Evolutionary conservation across 2,888 invertebrate species (phyloP), one percentile per base, ranked within the genome.

Genomic region (Erynnis tages): DNA sequence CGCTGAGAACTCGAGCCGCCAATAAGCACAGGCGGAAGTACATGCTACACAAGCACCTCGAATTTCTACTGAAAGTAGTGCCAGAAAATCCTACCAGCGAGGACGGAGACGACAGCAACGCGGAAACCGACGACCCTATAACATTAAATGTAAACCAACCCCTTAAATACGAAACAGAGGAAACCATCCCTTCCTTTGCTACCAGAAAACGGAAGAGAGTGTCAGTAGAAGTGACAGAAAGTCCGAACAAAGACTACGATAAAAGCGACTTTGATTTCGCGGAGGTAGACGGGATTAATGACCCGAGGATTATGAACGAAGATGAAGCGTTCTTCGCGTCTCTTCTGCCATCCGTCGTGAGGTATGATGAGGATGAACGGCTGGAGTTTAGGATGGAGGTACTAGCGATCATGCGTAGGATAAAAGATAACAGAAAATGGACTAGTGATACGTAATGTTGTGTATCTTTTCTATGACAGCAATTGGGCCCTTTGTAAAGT

Each of bases 281-380:
- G 0, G 79, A 74, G 54, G 62, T 79, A 0, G 76, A 76, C 2
- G 76, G 75, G 3, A 55, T 57, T 0, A 70, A 66, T 47, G 85
- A 87, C 47, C 76, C 79, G 0, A 70, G 88, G 21, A 62, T 89
- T 0, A 88, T 89, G 88, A 88, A 89, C 49, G 89, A 89, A 54
- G 88, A 89, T 53, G 89, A 89, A 53, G 88, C 88, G 0, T 89
- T 89, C 56, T 89, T 89, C 44, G 88, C 88, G 0, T 88, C 89
- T 0, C 60, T 89, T 1, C 57, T 89, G 16, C 89, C 88, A 0
- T 76, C 84, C 0, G 69, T 88, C 1, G 87, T 87, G 0, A 85
- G 75, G 55, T 88, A 88, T 55, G 75, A 62, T 50, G 85, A 86
- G 55, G 84, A 86, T 50, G 87, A 88, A 55, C 66, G 84, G 46